Evolutionary conservation across 1,140 invertebrate genomes (phyloP).

Genomic region (Pseudoatta argentina): DNA sequence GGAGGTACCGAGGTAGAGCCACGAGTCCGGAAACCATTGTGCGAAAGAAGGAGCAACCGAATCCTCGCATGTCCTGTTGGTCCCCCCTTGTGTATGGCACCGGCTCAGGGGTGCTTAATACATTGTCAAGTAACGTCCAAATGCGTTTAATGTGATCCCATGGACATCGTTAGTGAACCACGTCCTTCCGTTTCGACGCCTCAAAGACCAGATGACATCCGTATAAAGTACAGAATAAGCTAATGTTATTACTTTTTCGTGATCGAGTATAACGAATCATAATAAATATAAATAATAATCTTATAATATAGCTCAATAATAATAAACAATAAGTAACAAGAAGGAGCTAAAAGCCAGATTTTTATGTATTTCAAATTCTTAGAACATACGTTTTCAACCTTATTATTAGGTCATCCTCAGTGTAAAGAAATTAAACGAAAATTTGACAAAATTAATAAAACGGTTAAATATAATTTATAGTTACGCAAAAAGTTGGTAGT

Average conservation of each 20-base stretch:
- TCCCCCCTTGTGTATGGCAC: slow-evolving; percentile 66
- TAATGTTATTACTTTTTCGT: neutral
- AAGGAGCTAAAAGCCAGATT: too few relatives aligned
- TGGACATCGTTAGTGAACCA: slow-evolving; percentile 62
- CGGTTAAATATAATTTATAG: too few relatives aligned
- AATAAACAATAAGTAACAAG: too few relatives aligned
- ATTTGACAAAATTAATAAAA: too few relatives aligned
- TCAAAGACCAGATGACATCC: slow-evolving; percentile 1
- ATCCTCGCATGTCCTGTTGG: slow-evolving; percentile 75
- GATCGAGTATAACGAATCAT: neutral
- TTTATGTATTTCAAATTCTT: too few relatives aligned
- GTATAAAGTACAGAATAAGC: neutral
- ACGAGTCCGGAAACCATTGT: slow-evolving; percentile 77
- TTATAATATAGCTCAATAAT: too few relatives aligned
- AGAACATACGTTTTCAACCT: too few relatives aligned
- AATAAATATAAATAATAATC: neutral
- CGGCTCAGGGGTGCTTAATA: slow-evolving; percentile 76
- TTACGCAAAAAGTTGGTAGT: too few relatives aligned
- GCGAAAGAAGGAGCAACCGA: slow-evolving; percentile 73
- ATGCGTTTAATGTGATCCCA: slow-evolving; percentile 72
- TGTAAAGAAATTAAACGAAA: too few relatives aligned
- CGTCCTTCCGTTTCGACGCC: slow-evolving; percentile 68
- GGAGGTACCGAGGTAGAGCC: slow-evolving; percentile 62
- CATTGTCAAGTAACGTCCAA: slow-evolving; percentile 78
- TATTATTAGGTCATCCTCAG: too few relatives aligned